Base-by-base conservation (phyloP, 2,113 vertebrate species). In the Amblyornis subalaris region DNA sequence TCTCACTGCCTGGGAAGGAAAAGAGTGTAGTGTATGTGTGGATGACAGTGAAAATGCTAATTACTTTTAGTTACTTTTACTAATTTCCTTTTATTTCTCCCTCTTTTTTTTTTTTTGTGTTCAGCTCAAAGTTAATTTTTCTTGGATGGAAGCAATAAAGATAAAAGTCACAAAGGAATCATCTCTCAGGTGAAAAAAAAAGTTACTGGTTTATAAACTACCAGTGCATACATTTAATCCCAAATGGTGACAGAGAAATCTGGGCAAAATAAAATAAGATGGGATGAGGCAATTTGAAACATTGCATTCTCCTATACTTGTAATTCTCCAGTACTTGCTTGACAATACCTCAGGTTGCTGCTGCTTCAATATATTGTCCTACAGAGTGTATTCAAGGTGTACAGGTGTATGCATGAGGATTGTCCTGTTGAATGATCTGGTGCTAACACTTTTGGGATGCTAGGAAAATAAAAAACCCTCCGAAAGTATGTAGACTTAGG, bases 221-320 rank as follows among this genome's bases (percentile, higher is more conserved):
- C 4, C 1, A 35, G 33, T 51, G 14, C 8, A 25, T 66, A 20
- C 1, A 6, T 75, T 62, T 62, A 25, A 80, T 74, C 16, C 7
- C 26, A 54, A 71, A 64, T 9, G 44, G 10, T n/a, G 8, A 7
- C 21, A 54, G 24, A 28, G 10, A 67, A 67, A 61, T 42, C 33
- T 62, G 20, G 23, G 24, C 12, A 53, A 88, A 88, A 64, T 14
- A 31, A 69, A 40, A 5, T 38, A 33, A 58, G 7, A 31, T 51
- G 8, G 6, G 9, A 51, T 55, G 6, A 33, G 9, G 8, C 12
- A 77, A 57, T 61, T 10, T 0, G 58, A 74, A 66, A 40, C 0
- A 18, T 21, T 26, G 4, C 3, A 0, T 77, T 74, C 4, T 73
- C 7, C 15, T 54, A 16, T 21, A 35, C 24, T 62, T 54, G 10